A percentile compares a stretch with the other conserved stretches of the same genome.
Conservation (phyloP, 2,113 vertebrate genomes). For the Rhinoderma darwinii region DNA sequence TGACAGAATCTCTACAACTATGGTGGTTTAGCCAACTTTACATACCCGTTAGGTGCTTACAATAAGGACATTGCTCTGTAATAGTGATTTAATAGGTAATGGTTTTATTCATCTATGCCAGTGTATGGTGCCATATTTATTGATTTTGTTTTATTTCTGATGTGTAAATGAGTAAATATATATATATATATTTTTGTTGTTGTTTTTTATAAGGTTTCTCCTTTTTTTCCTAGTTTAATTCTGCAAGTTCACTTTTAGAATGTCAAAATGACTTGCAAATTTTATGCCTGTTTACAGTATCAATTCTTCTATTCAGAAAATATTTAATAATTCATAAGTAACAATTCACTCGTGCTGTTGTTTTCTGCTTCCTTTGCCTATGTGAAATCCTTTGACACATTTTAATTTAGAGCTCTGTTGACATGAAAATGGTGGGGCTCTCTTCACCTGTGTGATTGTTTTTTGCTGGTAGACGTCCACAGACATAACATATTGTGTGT, state of each 20-base stretch:
- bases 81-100: not conserved
- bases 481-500: not conserved
- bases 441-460: slow-evolving; percentile 10
- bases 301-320: slow-evolving; percentile 40
- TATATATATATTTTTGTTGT: no score
- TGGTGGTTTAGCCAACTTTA: not conserved
- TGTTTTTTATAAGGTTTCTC: not conserved
- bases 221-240: not conserved
- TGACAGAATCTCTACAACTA: not conserved
- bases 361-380: slow-evolving; percentile 25
- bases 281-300: slow-evolving; percentile 45
- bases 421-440: slow-evolving; percentile 13
- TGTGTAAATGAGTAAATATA: not conserved
- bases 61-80: not conserved
- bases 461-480: not conserved
- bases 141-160: not conserved
- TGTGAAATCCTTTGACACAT: slow-evolving; percentile 43
- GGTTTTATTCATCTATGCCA: not conserved
- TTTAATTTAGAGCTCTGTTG: slow-evolving; percentile 9
- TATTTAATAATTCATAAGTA: slow-evolving; percentile 49
- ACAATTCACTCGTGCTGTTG: slow-evolving; percentile 33
- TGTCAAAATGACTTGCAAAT: slow-evolving; percentile 41
- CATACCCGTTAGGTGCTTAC: not conserved
- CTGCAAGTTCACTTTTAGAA: slow-evolving; percentile 15
- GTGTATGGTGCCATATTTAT: not conserved